Conservation (phyloP, 2,113 vertebrate species). For the Perognathus longimembris region DNA sequence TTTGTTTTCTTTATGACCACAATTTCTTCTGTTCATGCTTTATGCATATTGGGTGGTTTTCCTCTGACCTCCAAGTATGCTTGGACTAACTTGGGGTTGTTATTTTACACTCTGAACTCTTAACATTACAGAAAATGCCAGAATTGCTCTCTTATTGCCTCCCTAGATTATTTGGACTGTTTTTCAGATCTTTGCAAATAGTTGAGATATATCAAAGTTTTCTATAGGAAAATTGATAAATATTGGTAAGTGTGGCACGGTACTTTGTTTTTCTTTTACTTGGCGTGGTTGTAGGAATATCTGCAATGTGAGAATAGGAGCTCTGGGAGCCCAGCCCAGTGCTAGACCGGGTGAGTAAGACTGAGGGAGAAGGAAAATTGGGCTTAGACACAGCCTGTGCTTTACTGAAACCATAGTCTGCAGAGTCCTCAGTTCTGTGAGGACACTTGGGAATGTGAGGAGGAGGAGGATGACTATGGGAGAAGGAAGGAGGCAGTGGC, state of each 20-base stretch:
- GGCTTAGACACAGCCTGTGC: too few relatives aligned
- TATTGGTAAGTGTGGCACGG: background rate
- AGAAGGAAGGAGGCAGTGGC: too few relatives aligned
- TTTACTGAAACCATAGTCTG: background rate
- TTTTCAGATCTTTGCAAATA: conserved; percentile 45
- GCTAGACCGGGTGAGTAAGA: too few relatives aligned
- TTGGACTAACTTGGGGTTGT: background rate
- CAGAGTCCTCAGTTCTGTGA: background rate
- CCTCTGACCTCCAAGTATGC: background rate
- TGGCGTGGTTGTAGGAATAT: conserved; percentile 12
- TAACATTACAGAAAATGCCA: background rate
- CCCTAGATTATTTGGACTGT: conserved; percentile 1
- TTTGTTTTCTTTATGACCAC: conserved; percentile 49
- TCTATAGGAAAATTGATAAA: conserved; percentile 18
- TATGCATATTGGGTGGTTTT: background rate
- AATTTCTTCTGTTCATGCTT: background rate
- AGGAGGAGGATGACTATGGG: background rate
- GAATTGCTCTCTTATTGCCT: background rate
- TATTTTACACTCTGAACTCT: background rate
- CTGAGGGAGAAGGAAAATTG: too few relatives aligned
- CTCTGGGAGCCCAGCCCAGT: too few relatives aligned
- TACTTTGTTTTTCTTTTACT: background rate
- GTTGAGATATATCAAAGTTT: background rate
- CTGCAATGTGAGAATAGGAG: background rate
- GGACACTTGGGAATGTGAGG: background rate